phyloP scores from a whole-genome alignment of 2,113 vertebrate species.

The Holacanthus passer region DNA sequence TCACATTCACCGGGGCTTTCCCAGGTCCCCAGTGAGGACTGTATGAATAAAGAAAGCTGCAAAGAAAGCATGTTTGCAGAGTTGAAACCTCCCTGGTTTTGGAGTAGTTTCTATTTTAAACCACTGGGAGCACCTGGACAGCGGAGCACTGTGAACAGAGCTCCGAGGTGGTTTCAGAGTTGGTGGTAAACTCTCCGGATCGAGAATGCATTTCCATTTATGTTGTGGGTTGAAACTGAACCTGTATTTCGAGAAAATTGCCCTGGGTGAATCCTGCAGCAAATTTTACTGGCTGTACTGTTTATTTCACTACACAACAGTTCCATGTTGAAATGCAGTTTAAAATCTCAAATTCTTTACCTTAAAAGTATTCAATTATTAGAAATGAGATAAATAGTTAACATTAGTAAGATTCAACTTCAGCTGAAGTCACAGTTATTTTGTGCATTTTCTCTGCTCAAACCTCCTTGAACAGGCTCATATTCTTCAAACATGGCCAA shows the following conservation, averaged over 20 bases:
- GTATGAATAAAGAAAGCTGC: conserved; percentile 43
- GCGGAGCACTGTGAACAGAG: conserved; percentile 9
- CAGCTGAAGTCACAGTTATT: not conserved
- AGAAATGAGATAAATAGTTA: no score
- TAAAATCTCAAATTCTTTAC: not conserved
- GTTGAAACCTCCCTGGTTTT: conserved; percentile 38
- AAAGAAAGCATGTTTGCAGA: conserved; percentile 56
- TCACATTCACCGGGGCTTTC: conserved; percentile 68
- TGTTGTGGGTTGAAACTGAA: not conserved
- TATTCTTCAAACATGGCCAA: conserved; percentile 10
- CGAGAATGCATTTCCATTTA: not conserved
- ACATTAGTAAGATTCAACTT: not conserved
- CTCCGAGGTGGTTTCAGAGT: not conserved
- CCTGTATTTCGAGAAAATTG: not conserved
- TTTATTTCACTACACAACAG: not conserved
- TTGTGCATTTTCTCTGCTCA: not conserved
- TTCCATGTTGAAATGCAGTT: not conserved
- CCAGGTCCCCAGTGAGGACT: conserved; percentile 26
- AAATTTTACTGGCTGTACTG: not conserved
- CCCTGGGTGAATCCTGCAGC: not conserved
- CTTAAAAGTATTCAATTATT: not conserved
- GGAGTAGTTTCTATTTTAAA: conserved; percentile 40
- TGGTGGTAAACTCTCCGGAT: not conserved
- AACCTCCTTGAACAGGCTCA: not conserved
- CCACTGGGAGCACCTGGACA: conserved; percentile 40